Evolutionary conservation across 2,797 vertebrate genomes (phyloP).

Genomic region (Yasuhikotakia modesta): DNA sequence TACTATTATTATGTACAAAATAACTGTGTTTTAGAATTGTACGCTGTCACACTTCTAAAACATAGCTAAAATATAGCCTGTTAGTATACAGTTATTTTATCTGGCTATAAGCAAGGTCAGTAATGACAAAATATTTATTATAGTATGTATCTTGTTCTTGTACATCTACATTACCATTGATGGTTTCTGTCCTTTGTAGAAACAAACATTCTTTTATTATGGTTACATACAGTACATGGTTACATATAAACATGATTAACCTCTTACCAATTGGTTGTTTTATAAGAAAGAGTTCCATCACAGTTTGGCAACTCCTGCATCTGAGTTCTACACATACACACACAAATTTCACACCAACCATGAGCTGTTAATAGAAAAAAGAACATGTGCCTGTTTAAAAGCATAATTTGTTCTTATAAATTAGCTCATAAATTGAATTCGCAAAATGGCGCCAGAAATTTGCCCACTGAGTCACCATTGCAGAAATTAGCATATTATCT

Average conservation of each 20-base stretch:
- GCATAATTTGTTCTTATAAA: neutral
- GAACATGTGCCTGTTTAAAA: neutral
- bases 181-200: too few species aligned
- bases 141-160: too few species aligned
- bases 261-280: too few species aligned
- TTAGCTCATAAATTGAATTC: neutral
- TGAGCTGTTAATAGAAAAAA: neutral
- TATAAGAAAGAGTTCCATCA: too few species aligned
- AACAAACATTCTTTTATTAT: too few species aligned
- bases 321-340: too few species aligned
- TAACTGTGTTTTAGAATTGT: too few species aligned
- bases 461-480: neutral
- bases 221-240: too few species aligned
- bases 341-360: neutral
- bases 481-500: conserved; percentile 10
- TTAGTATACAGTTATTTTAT: neutral
- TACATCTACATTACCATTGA: neutral
- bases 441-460: neutral
- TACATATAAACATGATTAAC: too few species aligned
- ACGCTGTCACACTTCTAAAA: too few species aligned
- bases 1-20: too few species aligned
- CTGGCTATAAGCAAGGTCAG: neutral
- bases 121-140: neutral
- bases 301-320: too few species aligned
- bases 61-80: neutral